These are phyloP conservation scores for Hycleus cichorii DNA, from an alignment of 1,140 invertebrate species.

Conservation along the genomic window DNA sequence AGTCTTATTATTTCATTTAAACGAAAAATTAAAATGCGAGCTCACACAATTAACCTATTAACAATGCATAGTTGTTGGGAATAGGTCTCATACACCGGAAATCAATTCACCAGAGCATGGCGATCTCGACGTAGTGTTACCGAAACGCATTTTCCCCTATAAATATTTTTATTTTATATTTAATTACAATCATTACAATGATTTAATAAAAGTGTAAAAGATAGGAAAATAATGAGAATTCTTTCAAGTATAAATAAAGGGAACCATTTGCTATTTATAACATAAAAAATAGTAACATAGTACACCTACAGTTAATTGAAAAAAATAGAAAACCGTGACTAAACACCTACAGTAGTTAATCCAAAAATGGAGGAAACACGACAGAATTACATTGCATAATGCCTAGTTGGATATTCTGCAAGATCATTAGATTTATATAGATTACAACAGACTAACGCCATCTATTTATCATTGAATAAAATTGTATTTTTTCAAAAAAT, in stretches of 20 bases:
- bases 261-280: neutral
- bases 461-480: too few relatives aligned
- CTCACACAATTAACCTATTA: constrained; percentile 14
- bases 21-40: constrained; percentile 9
- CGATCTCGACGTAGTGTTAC: constrained; percentile 1
- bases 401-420: neutral
- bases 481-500: neutral
- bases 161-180: neutral
- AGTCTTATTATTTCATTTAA: neutral
- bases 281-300: too few relatives aligned
- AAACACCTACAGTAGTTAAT: neutral
- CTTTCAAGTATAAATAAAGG: too few relatives aligned
- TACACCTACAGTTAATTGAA: too few relatives aligned
- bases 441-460: too few relatives aligned
- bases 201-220: too few relatives aligned
- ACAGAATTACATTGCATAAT: constrained; percentile 16
- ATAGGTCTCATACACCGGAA: constrained; percentile 9
- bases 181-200: neutral
- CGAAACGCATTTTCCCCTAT: neutral
- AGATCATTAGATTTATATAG: too few relatives aligned
- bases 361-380: constrained; percentile 13
- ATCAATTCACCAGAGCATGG: constrained; percentile 10
- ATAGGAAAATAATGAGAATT: too few relatives aligned
- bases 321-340: too few relatives aligned
- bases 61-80: constrained; percentile 6